Evolutionary conservation across 2,797 vertebrate genomes (phyloP), one percentile per base, ranked within the genome.

Genomic region (Cryptoprocta ferox): DNA sequence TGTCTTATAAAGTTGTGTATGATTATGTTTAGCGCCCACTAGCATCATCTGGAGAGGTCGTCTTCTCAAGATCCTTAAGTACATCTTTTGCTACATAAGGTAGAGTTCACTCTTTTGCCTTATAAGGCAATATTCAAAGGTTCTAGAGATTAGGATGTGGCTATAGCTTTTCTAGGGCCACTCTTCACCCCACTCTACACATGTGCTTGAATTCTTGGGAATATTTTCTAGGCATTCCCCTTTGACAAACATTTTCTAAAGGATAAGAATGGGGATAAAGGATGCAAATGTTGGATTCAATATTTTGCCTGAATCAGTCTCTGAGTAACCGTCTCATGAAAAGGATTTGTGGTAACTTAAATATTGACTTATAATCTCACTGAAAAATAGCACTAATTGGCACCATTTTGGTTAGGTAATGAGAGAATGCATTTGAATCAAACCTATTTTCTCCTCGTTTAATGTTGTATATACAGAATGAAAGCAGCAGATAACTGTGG

Each of bases 391-490:
- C 16, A 21, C 15, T 37, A 32, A 83, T 73, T 56, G 45, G 32
- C 8, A 39, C n/a, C 35, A 63, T 86, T 95, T 73, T 86, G 65
- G 5, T 84, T 85, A 70, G 59, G 26, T 92, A 83, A 37, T 73
- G 68, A 90, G 63, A 95, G 37, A 96, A 82, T 30, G 12, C 37
- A 45, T 76, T 50, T 95, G 56, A 75, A 75, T 19, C 35, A 81
- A 89, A 50, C n/a, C n/a, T 89, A 16, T 94, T 97, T 89, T 94
- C 30, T 95, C 78, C 66, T 53, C 91, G 37, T 75, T 73, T 42
- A 75, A 39, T n/a, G 65, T 59, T 88, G 37, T 71, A 39, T 28
- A 11, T 75, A 59, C 4, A 91, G 39, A 50, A 71, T 59, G 26
- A 75, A 94, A 94, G 14, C 21, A 93, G 75, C 14, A 56, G 26